Base-by-base conservation (phyloP, 2,113 vertebrate species). In the Lophius piscatorius region DNA sequence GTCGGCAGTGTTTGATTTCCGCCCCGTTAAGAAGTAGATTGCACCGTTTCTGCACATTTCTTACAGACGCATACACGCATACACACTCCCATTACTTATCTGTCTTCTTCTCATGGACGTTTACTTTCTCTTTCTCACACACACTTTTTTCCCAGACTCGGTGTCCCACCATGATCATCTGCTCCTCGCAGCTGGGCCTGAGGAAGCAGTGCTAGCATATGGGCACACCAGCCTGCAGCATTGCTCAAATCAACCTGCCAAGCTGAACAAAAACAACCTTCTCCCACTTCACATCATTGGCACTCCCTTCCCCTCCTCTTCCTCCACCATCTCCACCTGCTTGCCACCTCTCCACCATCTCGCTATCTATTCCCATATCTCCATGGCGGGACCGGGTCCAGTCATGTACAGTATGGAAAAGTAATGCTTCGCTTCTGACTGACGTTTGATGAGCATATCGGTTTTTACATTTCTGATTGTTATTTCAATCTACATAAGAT, bases 1-100 rank as follows among this genome's bases (percentile, higher is more conserved):
- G 26, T 57, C 64, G 61, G 69, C 57, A 55, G 14, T 80, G 71
- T 80, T 80, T 74, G 63, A 83, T 88, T 74, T 63, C 54, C 24
- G 48, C 40, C 70, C 62, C 11, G 58, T 78, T 82, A 75, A 75
- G 70, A 72, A 70, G 61, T 78, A 80, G 69, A 85, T 87, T 63
- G 63, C n/a, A n/a, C n/a, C n/a, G n/a, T n/a, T n/a, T n/a, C n/a
- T n/a, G n/a, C 67, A 74, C 48, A 64, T 65, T 80, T 66, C 63
- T 51, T 50, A 6, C 38, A 26, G 28, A 20, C 10, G 13, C 21
- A 16, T 29, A 35, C 47, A 26, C 24, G 17, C 23, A 41, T 2
- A 41, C 18, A 41, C 39, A 41, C 36, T 10, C 29, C 9, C 35
- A 31, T n/a, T n/a, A n/a, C n/a, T n/a, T n/a, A 35, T 4, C n/a